Conservation (phyloP, 2,113 vertebrate species). For the Alces alces region DNA sequence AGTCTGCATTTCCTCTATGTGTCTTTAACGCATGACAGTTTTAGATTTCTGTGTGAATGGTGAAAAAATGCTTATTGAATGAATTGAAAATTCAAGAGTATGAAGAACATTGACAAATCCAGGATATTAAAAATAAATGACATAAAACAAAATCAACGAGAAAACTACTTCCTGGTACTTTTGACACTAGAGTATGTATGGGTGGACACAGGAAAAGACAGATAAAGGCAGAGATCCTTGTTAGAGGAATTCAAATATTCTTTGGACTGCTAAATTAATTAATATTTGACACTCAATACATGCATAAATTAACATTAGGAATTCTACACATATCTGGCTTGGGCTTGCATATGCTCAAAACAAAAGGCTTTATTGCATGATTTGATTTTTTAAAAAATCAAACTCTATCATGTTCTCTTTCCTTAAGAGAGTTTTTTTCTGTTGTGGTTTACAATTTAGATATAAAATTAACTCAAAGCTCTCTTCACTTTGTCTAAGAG, state of each 20-base stretch:
- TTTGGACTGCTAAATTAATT: neutral
- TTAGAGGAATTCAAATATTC: neutral
- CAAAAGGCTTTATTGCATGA: neutral
- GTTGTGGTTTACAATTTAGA: neutral
- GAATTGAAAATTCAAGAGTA: neutral
- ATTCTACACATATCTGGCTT: neutral
- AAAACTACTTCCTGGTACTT: neutral
- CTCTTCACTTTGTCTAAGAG: neutral
- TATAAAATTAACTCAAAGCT: neutral
- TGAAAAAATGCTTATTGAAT: neutral
- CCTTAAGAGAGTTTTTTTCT: neutral
- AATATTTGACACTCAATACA: conserved; percentile 18
- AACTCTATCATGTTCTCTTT: neutral
- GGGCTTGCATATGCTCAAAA: neutral
- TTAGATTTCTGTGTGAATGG: neutral
- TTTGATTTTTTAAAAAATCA: neutral
- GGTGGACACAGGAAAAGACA: neutral
- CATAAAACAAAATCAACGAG: neutral
- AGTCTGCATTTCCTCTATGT: neutral
- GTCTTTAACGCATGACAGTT: neutral
- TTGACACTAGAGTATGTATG: neutral
- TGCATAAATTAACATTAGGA: neutral
- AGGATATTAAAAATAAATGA: conserved; percentile 18
- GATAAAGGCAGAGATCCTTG: neutral
- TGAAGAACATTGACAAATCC: neutral